phyloP scores from a whole-genome alignment of 2,888 invertebrate genomes.

The Hirtodrosophila confusa region DNA sequence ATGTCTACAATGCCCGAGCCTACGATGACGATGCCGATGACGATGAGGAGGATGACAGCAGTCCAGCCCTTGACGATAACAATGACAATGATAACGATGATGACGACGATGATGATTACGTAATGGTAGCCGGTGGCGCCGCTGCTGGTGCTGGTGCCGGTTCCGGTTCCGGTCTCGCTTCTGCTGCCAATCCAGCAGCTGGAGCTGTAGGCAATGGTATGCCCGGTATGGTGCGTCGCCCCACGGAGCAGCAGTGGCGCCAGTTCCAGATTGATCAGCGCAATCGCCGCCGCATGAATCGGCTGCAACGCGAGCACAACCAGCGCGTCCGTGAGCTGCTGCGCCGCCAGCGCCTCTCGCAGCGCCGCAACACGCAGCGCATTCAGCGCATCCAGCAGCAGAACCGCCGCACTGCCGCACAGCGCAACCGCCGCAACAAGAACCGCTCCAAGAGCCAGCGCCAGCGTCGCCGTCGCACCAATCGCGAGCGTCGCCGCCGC shows the following conservation, averaged over 20 bases:
- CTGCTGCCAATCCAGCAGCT: slow-evolving; percentile 23
- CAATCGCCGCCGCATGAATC: slow-evolving; percentile 64
- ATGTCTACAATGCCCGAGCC: slow-evolving; percentile 11
- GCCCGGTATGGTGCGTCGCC: slow-evolving; percentile 28
- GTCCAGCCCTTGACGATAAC: slow-evolving; percentile 4
- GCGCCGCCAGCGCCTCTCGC: slow-evolving; percentile 55
- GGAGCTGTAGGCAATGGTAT: not conserved
- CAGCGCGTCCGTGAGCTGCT: slow-evolving; percentile 46
- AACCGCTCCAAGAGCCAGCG: slow-evolving; percentile 33
- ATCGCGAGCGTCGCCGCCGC: slow-evolving; percentile 39
- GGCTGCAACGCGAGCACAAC: slow-evolving; percentile 61
- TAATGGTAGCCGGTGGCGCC: slow-evolving; percentile 29
- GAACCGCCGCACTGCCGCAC: slow-evolving; percentile 41
- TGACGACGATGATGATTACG: slow-evolving; percentile 31
- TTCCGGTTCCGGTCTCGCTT: slow-evolving; percentile 18
- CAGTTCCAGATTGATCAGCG: slow-evolving; percentile 61
- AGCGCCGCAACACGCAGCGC: slow-evolving; percentile 52
- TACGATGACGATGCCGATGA: slow-evolving; percentile 39
- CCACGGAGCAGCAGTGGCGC: slow-evolving; percentile 60
- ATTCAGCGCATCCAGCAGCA: slow-evolving; percentile 39
- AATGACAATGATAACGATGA: slow-evolving; percentile 11
- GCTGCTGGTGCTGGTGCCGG: not conserved
- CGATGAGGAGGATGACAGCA: slow-evolving; percentile 33
- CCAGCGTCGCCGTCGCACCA: slow-evolving; percentile 44
- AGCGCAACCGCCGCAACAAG: slow-evolving; percentile 49